These are phyloP conservation scores for Thera obeliscata DNA, from an alignment of 2,888 invertebrate genomes.

Conservation along the genomic window DNA sequence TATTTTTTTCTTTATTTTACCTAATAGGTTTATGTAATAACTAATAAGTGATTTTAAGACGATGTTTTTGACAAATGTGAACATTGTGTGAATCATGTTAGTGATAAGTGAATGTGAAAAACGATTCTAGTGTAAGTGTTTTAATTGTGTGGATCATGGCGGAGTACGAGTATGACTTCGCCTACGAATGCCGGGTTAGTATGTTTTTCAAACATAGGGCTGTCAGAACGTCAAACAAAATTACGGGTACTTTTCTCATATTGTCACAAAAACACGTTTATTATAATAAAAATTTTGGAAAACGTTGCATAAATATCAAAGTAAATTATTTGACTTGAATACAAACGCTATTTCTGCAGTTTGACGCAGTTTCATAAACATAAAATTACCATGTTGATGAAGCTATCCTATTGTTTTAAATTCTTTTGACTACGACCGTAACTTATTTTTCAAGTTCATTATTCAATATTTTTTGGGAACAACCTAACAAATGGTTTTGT, in stretches of 20 bases:
- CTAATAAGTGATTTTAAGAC: constrained; percentile 40
- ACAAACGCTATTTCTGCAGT: not conserved
- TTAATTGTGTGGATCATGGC: constrained; percentile 64
- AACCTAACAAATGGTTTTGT: too few relatives aligned
- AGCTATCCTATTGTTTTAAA: too few relatives aligned
- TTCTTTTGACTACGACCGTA: too few relatives aligned
- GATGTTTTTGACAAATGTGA: constrained; percentile 45
- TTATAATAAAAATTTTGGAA: not conserved
- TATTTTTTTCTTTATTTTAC: constrained; percentile 29
- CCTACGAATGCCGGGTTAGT: constrained; percentile 87
- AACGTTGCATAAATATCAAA: not conserved
- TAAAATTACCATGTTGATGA: not conserved
- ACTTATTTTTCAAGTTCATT: too few relatives aligned
- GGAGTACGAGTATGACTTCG: constrained; percentile 87
- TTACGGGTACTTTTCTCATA: too few relatives aligned
- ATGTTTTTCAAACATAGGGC: constrained; percentile 36
- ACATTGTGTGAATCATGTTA: constrained; percentile 53
- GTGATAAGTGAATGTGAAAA: constrained; percentile 59
- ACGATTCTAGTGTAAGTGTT: constrained; percentile 51
- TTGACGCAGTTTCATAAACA: not conserved
- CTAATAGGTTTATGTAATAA: constrained; percentile 45
- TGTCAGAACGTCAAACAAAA: not conserved
- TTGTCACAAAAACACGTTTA: too few relatives aligned
- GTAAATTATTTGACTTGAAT: not conserved
- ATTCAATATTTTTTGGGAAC: too few relatives aligned